Evolutionary conservation across 2,888 invertebrate species (phyloP).

Genomic region (Ligdia adustata): DNA sequence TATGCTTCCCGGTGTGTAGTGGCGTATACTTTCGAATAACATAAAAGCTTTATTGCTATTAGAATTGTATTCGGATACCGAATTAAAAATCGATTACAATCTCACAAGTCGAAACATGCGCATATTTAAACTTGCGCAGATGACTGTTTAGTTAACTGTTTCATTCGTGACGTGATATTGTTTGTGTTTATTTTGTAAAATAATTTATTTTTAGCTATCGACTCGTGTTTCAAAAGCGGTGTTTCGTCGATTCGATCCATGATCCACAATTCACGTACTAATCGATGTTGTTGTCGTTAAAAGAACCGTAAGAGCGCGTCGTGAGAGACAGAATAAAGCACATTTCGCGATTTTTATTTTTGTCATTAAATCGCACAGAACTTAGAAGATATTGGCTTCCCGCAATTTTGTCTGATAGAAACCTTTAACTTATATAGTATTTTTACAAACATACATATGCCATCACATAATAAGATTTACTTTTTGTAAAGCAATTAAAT

Average conservation of each 20-base stretch:
- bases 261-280: conserved; percentile 5
- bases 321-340: too few species aligned
- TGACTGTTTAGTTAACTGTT: conserved; percentile 1
- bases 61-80: conserved; percentile 31
- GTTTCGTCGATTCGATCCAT: not conserved
- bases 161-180: not conserved
- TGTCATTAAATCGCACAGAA: too few species aligned
- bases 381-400: too few species aligned
- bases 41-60: conserved; percentile 27
- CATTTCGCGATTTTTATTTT: too few species aligned
- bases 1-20: conserved; percentile 28
- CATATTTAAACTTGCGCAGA: conserved; percentile 2
- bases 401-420: too few species aligned
- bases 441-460: too few species aligned
- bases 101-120: conserved; percentile 21
- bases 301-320: too few species aligned
- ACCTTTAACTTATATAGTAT: too few species aligned
- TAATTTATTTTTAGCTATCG: not conserved
- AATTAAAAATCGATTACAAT: conserved; percentile 35
- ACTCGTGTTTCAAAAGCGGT: not conserved
- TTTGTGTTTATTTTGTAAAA: not conserved
- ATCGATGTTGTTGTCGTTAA: conserved; percentile 4
- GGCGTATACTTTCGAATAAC: conserved; percentile 20
- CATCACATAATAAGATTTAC: too few species aligned
- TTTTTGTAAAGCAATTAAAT: too few species aligned